phyloP scores from a whole-genome alignment of 2,113 vertebrate species.

The Rhinoptilus africanus region DNA sequence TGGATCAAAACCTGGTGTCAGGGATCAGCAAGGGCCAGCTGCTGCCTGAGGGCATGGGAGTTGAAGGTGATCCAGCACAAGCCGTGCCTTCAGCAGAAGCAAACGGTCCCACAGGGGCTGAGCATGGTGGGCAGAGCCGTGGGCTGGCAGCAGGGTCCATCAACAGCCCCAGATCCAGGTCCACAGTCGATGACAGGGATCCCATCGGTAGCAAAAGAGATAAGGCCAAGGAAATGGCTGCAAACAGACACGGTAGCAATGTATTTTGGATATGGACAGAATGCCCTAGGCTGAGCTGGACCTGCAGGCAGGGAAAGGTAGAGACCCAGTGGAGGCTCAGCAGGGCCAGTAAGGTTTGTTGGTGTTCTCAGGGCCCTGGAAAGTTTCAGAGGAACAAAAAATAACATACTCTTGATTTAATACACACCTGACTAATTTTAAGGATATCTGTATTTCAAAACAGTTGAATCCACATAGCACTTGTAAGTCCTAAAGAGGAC shows the following conservation, averaged over 20 bases:
- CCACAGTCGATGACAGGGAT: rapidly evolving
- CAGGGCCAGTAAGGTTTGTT: neutral
- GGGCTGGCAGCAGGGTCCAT: neutral
- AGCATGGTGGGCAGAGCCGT: rapidly evolving
- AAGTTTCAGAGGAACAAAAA: neutral
- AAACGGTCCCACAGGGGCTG: rapidly evolving
- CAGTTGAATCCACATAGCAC: neutral
- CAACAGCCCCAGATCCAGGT: neutral
- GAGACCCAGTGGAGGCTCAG: neutral
- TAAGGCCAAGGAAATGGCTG: neutral
- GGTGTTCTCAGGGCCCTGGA: neutral
- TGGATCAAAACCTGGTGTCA: neutral
- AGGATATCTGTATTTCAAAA: neutral
- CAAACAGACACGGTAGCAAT: neutral
- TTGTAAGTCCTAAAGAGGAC: neutral
- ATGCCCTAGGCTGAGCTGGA: neutral
- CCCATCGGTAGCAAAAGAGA: neutral
- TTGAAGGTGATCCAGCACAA: neutral
- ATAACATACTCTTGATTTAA: neutral
- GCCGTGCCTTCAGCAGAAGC: rapidly evolving
- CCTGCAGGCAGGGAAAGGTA: neutral
- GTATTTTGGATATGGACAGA: neutral
- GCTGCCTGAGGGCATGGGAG: neutral
- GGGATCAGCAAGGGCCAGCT: neutral
- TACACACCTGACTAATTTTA: neutral